Evolutionary conservation across 1,140 invertebrate genomes (phyloP), one percentile per base, ranked within the genome.

Genomic region (Zaprionus tsacasi): DNA sequence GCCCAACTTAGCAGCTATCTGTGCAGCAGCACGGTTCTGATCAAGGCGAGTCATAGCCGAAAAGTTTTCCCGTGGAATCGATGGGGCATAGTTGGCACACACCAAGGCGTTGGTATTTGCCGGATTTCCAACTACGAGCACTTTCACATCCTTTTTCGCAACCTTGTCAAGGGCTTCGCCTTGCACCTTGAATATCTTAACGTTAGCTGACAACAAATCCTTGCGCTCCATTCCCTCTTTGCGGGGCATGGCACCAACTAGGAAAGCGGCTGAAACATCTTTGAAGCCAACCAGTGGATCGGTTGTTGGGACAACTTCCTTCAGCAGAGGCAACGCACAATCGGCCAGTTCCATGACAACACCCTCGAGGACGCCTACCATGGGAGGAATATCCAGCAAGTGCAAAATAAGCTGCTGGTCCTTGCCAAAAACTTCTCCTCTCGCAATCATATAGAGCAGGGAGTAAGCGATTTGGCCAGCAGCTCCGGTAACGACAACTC

Each of bases 391-490:
- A 94, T 99, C 99, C 66, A 99, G 93, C 56, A 99, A 94, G 90
- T 98, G 97, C 12, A 99, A 94, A 90, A 96, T 96, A 6, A 99
- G 93, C 0, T 97, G 96, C 93, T 99, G 98, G 52, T 98, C 94
- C 54, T 94, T 93, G 11, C 99, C 99, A 94, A 99, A 99, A 0
- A 99, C 98, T 94, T 98, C 96, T 78, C 99, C 99, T 88, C 98
- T 98, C 15, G 97, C 97, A 80, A 99, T 94, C 93, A 98, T 97
- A 88, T 98, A 98, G 0, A 99, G 93, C 30, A 99, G 93, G 1
- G 98, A 99, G 93, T 99, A 99, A 45, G 98, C 99, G 85, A 99
- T 99, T 94, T 99, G 99, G 15, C 99, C 98, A 60, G 98, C 98
- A 86, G 99, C 99, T 74, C 99, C 99, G 69, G 99, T 99, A 10